These are phyloP conservation scores for Chanos chanos DNA, from an alignment of 2,797 vertebrate genomes.

Conservation along the genomic window DNA sequence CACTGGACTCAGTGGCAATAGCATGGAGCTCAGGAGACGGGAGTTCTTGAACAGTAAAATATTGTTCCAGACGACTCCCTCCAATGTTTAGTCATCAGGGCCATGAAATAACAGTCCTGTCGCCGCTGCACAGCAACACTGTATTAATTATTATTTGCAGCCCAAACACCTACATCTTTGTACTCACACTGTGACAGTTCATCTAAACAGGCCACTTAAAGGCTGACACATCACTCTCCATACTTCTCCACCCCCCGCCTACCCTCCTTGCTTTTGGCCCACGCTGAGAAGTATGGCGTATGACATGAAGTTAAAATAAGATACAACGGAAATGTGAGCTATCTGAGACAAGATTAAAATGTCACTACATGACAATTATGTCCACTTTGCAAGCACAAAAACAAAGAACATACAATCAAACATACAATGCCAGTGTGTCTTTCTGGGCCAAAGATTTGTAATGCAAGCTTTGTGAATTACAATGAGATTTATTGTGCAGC, in stretches of 20 bases:
- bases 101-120: constrained; percentile 79
- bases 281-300: constrained; percentile 62
- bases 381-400: constrained; percentile 30
- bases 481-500: constrained; percentile 76
- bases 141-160: constrained; percentile 90
- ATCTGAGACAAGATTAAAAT: constrained; percentile 57
- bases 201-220: constrained; percentile 90
- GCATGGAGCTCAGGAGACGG: constrained; percentile 65
- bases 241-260: constrained; percentile 54
- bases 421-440: constrained; percentile 68
- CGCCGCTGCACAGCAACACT: constrained; percentile 75
- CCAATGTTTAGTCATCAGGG: constrained; percentile 84
- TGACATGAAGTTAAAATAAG: constrained; percentile 55
- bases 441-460: constrained; percentile 61
- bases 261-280: constrained; percentile 65
- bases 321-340: constrained; percentile 64
- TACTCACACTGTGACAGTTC: constrained; percentile 89
- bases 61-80: constrained; percentile 77
- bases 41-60: constrained; percentile 84
- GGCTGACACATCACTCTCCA: constrained; percentile 79
- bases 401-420: constrained; percentile 52
- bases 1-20: constrained; percentile 73
- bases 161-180: constrained; percentile 91
- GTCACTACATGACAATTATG: constrained; percentile 59
- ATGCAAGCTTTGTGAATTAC: constrained; percentile 75